Base-by-base conservation (phyloP, 2,888 invertebrate species). In the Amiota mariae region DNA sequence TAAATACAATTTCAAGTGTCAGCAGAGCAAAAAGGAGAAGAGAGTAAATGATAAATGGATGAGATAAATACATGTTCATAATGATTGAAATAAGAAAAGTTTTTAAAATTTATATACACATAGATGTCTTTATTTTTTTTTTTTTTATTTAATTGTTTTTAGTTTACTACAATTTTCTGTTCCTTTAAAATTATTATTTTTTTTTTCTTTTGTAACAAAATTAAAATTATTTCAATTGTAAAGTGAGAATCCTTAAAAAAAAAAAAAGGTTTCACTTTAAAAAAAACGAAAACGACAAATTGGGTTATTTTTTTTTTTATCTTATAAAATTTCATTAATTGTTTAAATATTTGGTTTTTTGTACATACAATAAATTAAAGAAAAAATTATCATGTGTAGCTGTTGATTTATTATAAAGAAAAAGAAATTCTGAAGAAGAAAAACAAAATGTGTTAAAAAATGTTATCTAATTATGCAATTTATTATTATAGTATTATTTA, bases 401-500 rank as follows among this genome's bases (percentile, higher is more conserved):
- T 36, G 6, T 36, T 36, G 36, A 36, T 36, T 36, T 36, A 36
- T 36, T 2, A 36, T 36, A 36, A 36, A 36, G 36, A 36, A 36
- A 36, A 36, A 4, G 8, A 36, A 36, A 74, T 54, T 47, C 74
- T 67, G 24, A 72, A 71, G 63, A 66, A 71, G 76, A 63, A 73
- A 72, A 74, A 72, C n/a, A 63, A 20, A 85, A 87, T 86, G 81
- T 87, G 87, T 87, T 87, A 82, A 87, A 36, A 36, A 36, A 87
- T 87, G 85, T 86, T 87, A 87, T 84, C 76, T 81, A 84, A 81
- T 85, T 81, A 85, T 86, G 85, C 86, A 86, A 86, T 86, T 84
- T 82, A 85, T 81, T 86, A 86, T 82, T 81, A 82, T 85, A 87
- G 87, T 87, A 87, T 79, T 79, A 77, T 76, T 76, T 74, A 77